Evolutionary conservation across 1,140 invertebrate species (phyloP), one percentile per base, ranked within the genome.

Genomic region (Cyrtorhinus lividipennis): DNA sequence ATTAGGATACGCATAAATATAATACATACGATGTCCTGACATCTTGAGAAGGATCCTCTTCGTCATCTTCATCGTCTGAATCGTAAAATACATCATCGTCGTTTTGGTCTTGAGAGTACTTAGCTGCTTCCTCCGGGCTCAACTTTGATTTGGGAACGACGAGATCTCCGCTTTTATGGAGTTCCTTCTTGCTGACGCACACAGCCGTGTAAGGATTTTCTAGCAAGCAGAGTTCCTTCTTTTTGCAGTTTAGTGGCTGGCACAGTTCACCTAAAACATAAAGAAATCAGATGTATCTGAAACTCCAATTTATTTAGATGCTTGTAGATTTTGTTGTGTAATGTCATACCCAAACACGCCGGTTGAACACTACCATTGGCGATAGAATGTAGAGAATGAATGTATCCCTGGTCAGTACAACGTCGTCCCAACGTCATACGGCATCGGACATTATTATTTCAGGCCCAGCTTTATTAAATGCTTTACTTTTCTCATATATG

Each of bases 151-250:
- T 86, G 2, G 83, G 67, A 22, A 71, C 66, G 22, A 71, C 65
- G 18, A 70, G 62, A 58, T 71, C 70, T 1, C 87, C 88, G 71
- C 86, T 88, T 68, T 86, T 86, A 67, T 87, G 82, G 8, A 91
- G 75, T 70, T 91, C 88, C 72, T 90, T 89, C 72, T 88, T 90
- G 59, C 83, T 85, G 56, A 91, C 86, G 72, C 90, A 93, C 25
- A 92, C 85, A 18, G 90, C 90, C 13, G 88, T 91, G 71, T 85
- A 88, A 53, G 85, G 80, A 74, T 91, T 87, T 72, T 91, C 86
- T 46, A 93, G 75, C 24, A 92, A 73, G 73, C 90, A 93, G 53
- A 90, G 78, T 74, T 92, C 88, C 73, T 89, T 87, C 74, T 89
- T 88, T 72, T 88, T 88, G 74, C 90, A 93, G 67, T 88, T 86